These are phyloP conservation scores for Gymnothorax javanicus DNA, from an alignment of 2,797 vertebrate species.

Conservation along the genomic window DNA sequence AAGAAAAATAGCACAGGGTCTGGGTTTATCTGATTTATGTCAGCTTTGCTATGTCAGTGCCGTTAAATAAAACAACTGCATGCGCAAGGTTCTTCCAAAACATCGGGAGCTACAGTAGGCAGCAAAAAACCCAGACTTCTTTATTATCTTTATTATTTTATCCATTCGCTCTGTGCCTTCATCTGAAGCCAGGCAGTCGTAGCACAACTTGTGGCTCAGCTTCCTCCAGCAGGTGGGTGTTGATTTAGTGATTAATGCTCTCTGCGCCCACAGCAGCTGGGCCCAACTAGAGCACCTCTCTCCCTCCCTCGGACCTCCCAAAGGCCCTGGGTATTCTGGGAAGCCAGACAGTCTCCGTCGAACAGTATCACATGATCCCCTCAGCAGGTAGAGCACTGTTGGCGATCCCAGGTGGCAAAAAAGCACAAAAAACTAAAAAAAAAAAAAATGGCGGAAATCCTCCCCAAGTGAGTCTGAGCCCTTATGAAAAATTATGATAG, in stretches of 20 bases:
- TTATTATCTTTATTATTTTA: not conserved
- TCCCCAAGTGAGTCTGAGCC: not conserved
- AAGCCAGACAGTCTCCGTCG: not conserved
- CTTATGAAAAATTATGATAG: too few species aligned
- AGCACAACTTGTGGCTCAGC: not conserved
- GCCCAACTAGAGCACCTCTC: not conserved
- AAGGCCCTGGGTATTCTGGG: constrained; percentile 5
- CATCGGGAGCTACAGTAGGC: not conserved
- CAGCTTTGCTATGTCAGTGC: not conserved
- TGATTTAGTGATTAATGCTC: not conserved
- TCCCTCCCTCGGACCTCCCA: not conserved
- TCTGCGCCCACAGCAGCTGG: not conserved
- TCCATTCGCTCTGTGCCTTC: not conserved
- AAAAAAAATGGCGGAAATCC: not conserved
- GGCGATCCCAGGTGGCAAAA: not conserved
- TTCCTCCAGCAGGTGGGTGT: not conserved
- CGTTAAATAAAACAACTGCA: not conserved
- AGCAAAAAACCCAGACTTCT: not conserved
- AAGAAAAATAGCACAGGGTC: not conserved
- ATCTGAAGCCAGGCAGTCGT: not conserved
- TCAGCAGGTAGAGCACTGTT: not conserved
- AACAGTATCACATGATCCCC: not conserved
- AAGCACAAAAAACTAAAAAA: not conserved
- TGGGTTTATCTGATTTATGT: not conserved
- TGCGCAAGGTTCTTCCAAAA: not conserved